Evolutionary conservation across 2,113 vertebrate genomes (phyloP).

Genomic region (Oophaga pumilio): DNA sequence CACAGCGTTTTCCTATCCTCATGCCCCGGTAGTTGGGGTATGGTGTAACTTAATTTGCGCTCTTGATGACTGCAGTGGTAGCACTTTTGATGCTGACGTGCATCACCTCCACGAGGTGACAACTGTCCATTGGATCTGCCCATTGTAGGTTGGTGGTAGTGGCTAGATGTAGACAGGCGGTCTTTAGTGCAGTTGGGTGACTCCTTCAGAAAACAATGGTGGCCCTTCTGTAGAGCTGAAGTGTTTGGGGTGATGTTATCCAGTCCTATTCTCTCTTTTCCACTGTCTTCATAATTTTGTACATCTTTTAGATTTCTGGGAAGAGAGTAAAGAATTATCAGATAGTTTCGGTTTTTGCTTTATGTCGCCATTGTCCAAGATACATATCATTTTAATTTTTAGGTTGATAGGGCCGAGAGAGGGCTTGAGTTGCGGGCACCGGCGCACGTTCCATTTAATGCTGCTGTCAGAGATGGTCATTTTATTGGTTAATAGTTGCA

Average conservation of each 20-base stretch:
- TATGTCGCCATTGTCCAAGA: too few relatives aligned
- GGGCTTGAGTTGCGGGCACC: too few relatives aligned
- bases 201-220: constrained; percentile 71
- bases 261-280: constrained; percentile 62
- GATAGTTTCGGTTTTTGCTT: too few relatives aligned
- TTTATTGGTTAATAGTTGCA: too few relatives aligned
- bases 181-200: constrained; percentile 61
- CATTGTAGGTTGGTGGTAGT: constrained; percentile 60
- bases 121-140: constrained; percentile 70
- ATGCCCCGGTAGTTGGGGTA: constrained; percentile 65
- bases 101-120: constrained; percentile 65
- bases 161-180: constrained; percentile 64
- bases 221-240: constrained; percentile 67
- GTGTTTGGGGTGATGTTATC: constrained; percentile 65
- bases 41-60: constrained; percentile 62
- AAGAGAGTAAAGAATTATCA: not conserved
- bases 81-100: constrained; percentile 61
- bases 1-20: constrained; percentile 69
- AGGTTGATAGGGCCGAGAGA: too few relatives aligned
- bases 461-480: too few relatives aligned
- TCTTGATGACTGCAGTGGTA: constrained; percentile 69
- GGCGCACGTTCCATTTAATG: too few relatives aligned
- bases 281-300: constrained; percentile 66
- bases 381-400: too few relatives aligned
- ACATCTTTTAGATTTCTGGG: constrained; percentile 63